Conservation (phyloP, 2,113 vertebrate genomes). For the Amblyornis subalaris region DNA sequence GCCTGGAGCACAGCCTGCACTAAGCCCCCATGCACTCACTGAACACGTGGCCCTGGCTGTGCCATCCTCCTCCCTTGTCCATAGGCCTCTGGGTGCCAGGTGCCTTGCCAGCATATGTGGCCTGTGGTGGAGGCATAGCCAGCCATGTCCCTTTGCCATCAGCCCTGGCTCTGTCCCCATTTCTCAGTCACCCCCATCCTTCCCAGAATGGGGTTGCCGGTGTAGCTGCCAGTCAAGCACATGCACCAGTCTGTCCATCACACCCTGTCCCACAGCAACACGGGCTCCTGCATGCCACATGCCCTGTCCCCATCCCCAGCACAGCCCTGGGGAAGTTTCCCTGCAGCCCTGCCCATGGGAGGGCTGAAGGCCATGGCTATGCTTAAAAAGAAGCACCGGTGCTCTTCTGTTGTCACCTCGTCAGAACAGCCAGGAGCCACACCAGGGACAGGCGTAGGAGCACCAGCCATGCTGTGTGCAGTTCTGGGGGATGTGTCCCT, state of each 20-base stretch:
- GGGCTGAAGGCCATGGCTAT: neutral
- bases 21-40: rapidly evolving
- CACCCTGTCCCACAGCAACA: neutral
- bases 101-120: neutral
- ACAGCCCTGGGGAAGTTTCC: neutral
- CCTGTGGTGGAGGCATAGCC: neutral
- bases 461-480: rapidly evolving
- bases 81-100: neutral
- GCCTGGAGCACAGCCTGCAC: neutral
- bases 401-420: neutral
- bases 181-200: neutral
- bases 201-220: rapidly evolving
- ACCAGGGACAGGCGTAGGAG: neutral
- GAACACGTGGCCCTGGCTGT: neutral
- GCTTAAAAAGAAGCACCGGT: neutral
- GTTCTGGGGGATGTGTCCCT: rapidly evolving
- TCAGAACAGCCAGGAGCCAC: neutral
- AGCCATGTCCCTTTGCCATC: neutral
- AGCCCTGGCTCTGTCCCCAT: neutral
- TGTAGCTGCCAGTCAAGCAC: neutral
- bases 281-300: rapidly evolving
- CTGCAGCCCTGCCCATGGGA: neutral
- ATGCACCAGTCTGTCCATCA: neutral
- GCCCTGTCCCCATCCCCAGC: neutral
- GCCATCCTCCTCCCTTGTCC: rapidly evolving